Base-by-base conservation (phyloP, 1,140 invertebrate species). In the Panagrolaimus sp. region DNA sequence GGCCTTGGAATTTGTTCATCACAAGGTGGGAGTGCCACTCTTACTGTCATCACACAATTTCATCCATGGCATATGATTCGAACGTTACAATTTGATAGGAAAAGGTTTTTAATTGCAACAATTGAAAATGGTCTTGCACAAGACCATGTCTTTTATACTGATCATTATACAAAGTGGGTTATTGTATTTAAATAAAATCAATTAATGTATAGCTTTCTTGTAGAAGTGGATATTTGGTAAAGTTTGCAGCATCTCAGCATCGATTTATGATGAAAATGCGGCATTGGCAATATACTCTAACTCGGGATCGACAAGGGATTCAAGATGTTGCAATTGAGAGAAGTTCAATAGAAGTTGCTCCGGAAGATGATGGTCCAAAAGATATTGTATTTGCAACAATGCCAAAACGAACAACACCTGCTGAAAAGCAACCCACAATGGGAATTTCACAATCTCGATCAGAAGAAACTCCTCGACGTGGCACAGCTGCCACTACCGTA, bases 241-340 rank as follows among this genome's bases (percentile, higher is more conserved):
- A 83, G 73, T 83, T 86, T 69, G 84, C 84, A n/a, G 85, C 84
- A 48, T 78, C 79, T n/a, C 85, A 86, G 68, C 85, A 86, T 72
- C 70, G 83, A 44, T 86, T 85, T 70, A 84, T 84, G 74, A 77
- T 86, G 48, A 83, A 83, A 63, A 83, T 85, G 76, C 46, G 79
- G 7, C 72, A 78, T 51, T 78, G 78, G 78, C 70, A 70, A 61
- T 66, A 70, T 11, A 79, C 77, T 11, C 47, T 80, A 23, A 45
- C 14, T n/a, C 16, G 48, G 25, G 70, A 72, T 11, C 47, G 65
- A 61, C 44, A 67, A 70, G 23, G 31, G 57, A 53, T 67, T 53
- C 57, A 66, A 71, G 53, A 70, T 51, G 20, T 66, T 48, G 20
- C 63, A 25, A 57, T 57, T 20, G 51, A 57, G 11, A 20, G 51